These are phyloP conservation scores for Nebria ingens DNA, from an alignment of 1,140 invertebrate species.

Conservation along the genomic window DNA sequence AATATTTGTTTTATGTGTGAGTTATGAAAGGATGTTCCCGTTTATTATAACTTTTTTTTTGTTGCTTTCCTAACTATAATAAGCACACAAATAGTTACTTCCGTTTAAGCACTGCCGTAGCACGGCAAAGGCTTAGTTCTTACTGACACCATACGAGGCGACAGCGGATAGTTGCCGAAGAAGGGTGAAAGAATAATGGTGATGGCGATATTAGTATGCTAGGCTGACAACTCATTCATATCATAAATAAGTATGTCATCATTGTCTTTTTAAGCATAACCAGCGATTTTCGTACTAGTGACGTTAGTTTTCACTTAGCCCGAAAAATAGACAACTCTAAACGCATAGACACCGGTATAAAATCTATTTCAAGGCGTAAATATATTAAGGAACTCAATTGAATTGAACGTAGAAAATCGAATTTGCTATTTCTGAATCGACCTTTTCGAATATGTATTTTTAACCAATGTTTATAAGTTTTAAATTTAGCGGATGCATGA, in stretches of 20 bases:
- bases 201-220: no score
- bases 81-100: background rate
- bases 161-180: background rate
- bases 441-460: no score
- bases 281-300: background rate
- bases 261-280: slow-evolving; percentile 9
- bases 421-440: no score
- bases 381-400: no score
- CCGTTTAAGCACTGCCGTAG: background rate
- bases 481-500: no score
- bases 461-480: no score
- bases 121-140: no score
- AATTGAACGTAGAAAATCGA: no score
- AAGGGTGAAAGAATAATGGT: background rate
- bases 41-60: no score
- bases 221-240: background rate
- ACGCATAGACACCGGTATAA: no score
- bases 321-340: no score
- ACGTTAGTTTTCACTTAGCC: slow-evolving; percentile 8
- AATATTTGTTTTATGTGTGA: background rate
- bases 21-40: background rate
- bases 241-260: slow-evolving; percentile 5
- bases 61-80: background rate
- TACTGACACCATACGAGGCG: background rate
- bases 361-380: no score